Evolutionary conservation across 2,797 vertebrate species (phyloP), one percentile per base, ranked within the genome.

Genomic region (Otolemur crassicaudatus): DNA sequence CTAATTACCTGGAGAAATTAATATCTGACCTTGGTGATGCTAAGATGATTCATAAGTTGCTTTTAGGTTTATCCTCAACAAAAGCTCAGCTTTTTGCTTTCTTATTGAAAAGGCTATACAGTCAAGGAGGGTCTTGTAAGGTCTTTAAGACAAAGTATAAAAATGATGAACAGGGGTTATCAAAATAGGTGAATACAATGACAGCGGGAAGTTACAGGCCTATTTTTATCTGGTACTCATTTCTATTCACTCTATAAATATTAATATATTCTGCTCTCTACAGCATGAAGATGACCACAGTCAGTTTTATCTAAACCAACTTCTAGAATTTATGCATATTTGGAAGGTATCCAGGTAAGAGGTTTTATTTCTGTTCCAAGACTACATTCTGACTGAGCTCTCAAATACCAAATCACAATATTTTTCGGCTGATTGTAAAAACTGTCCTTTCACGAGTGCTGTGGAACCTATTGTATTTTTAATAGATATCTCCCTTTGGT

Each of bases 201-300:
- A 60, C 80, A 98, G 97, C 73, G 94, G 70, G 96, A 98, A 98
- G 96, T 27, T 84, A 6, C 8, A 23, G 65, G 12, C 0, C 92
- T 95, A 94, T 96, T 76, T 97, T 95, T 94, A 94, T 94, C 84
- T 13, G 22, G 0, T 86, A 65, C n/a, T 97, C 79, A 53, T 94
- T 93, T 1, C 60, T 49, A 65, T 20, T 94, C 97, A 67, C 79
- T 31, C n/a, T 34, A 0, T 85, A 43, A 97, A 94, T 97, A 88
- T 90, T 70, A 95, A 4, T 92, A 25, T 31, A 31, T 60, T 94
- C 97, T 76, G 95, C 82, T 95, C 63, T 93, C 96, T 93, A 96
- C 96, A 99, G 98, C 40, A 37, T 67, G 98, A 60, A 40, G 98
- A 98, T 97, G 98, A 98, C 97, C 98, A 96, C 63, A 93, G 93